Conservation (phyloP, 2,797 vertebrate genomes). For the Sebastes wilsoni region DNA sequence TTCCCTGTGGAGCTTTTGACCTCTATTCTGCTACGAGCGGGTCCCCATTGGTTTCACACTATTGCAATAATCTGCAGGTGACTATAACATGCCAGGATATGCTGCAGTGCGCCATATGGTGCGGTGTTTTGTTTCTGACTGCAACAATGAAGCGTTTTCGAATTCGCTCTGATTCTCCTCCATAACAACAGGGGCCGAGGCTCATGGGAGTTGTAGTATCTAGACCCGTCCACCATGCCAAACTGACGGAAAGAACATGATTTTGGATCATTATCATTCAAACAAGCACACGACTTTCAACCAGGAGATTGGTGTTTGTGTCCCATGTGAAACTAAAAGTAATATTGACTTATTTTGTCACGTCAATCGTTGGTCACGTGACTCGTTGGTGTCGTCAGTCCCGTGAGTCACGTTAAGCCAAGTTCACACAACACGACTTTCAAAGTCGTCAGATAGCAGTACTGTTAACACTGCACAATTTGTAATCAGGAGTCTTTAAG, state of each 20-base stretch:
- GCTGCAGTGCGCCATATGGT: background rate
- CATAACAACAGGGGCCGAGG: background rate
- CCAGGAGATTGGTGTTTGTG: too few relatives aligned
- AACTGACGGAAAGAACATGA: background rate
- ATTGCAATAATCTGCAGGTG: background rate
- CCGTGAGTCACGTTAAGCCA: too few relatives aligned
- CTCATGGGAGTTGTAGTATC: background rate
- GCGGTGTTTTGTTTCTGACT: background rate
- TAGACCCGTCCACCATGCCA: background rate
- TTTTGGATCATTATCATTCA: background rate
- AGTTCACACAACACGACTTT: too few relatives aligned
- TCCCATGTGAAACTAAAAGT: too few relatives aligned
- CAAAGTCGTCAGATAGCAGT: too few relatives aligned
- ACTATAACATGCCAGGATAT: background rate
- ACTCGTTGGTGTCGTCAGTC: too few relatives aligned
- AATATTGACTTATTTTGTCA: too few relatives aligned
- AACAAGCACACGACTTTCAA: too few relatives aligned
- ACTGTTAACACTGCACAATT: too few relatives aligned
- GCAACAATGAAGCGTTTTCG: background rate
- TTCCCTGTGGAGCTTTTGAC: background rate
- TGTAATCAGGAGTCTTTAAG: too few relatives aligned
- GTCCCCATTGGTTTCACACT: background rate
- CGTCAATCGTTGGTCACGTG: too few relatives aligned
- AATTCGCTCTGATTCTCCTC: background rate
- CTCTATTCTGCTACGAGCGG: background rate